These are phyloP conservation scores for Rana temporaria DNA, from an alignment of 2,113 vertebrate genomes.

Conservation along the genomic window DNA sequence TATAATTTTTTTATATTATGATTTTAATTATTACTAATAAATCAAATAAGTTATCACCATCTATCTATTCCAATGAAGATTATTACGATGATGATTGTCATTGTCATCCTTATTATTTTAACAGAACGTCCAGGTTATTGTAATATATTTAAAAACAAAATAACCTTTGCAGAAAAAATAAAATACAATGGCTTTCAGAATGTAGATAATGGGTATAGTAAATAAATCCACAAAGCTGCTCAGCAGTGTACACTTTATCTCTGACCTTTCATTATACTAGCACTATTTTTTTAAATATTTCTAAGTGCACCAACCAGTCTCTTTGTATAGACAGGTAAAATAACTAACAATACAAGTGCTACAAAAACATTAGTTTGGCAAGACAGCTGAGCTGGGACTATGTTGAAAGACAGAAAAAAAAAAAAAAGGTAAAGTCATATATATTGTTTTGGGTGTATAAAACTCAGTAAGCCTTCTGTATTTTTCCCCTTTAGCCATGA, in stretches of 20 bases:
- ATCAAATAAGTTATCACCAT: too few relatives aligned
- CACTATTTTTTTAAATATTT: constrained; percentile 8
- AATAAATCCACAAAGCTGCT: too few relatives aligned
- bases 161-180: too few relatives aligned
- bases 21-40: too few relatives aligned
- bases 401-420: neutral
- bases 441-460: constrained; percentile 81
- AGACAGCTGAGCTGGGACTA: neutral
- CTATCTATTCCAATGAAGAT: too few relatives aligned
- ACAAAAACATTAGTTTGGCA: neutral
- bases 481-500: constrained; percentile 69
- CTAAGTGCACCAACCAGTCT: neutral
- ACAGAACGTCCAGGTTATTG: too few relatives aligned
- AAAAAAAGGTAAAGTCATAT: constrained; percentile 65
- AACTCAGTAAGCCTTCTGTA: constrained; percentile 72
- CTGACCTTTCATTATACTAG: constrained; percentile 24
- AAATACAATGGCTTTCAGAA: too few relatives aligned
- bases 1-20: too few relatives aligned
- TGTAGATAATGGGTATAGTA: too few relatives aligned
- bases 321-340: constrained; percentile 30
- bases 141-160: too few relatives aligned
- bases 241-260: neutral
- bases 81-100: too few relatives aligned
- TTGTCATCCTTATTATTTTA: too few relatives aligned
- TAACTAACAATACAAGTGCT: neutral